Conservation (phyloP, 1,140 invertebrate species). For the Homarus americanus region DNA sequence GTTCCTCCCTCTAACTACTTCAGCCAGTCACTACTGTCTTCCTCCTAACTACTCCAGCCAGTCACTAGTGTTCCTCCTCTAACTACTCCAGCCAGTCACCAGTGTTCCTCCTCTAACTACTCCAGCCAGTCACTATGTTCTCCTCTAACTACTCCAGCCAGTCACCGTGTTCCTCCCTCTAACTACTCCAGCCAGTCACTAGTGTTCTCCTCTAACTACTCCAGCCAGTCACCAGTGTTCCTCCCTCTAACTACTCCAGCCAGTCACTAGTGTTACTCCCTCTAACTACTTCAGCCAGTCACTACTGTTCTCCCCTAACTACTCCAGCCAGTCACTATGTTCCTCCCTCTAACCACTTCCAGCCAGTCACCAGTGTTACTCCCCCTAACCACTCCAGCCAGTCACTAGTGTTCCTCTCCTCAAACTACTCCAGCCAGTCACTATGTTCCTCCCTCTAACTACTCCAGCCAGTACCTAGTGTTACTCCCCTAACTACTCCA, state of each 20-base stretch:
- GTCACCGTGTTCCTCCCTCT: not conserved
- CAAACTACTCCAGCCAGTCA: too few relatives aligned
- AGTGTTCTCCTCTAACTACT: not conserved
- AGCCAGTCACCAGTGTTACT: too few relatives aligned
- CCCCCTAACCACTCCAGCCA: too few relatives aligned
- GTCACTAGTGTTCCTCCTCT: not conserved
- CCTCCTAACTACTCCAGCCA: not conserved
- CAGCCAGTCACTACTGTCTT: too few relatives aligned
- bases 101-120: too few relatives aligned
- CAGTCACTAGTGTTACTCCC: too few relatives aligned
- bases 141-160: not conserved
- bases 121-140: too few relatives aligned
- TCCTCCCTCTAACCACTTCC: not conserved
- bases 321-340: not conserved
- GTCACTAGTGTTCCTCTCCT: too few relatives aligned
- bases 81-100: not conserved
- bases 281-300: not conserved
- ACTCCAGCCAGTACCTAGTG: too few relatives aligned
- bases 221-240: not conserved
- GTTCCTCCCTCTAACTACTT: too few relatives aligned
- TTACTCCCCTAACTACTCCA: too few relatives aligned
- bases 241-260: not conserved
- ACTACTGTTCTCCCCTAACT: not conserved
- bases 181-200: not conserved
- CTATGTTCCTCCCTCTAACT: too few relatives aligned